Evolutionary conservation across 2,888 invertebrate genomes (phyloP).

Genomic region (Ennomos erosarius): DNA sequence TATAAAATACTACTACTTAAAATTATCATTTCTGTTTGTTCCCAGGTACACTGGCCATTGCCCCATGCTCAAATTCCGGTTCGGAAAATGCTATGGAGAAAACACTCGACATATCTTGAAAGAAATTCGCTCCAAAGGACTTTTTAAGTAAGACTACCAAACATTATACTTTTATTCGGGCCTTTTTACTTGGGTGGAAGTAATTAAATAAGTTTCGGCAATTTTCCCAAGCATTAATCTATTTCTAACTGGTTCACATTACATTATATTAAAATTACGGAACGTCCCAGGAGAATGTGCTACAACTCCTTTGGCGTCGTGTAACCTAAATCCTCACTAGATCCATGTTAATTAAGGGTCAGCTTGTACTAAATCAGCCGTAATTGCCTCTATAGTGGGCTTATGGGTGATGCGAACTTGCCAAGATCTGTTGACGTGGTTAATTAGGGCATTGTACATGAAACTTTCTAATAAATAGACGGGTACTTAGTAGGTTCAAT

Average conservation of each 20-base stretch:
- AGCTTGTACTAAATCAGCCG: constrained; percentile 14
- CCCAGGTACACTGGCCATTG: constrained; percentile 90
- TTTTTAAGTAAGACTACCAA: constrained; percentile 69
- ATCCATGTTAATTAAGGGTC: constrained; percentile 30
- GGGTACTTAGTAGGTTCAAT: no score
- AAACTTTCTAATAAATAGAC: no score
- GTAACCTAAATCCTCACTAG: constrained; percentile 25
- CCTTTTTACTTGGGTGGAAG: no score
- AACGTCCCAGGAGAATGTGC: constrained; percentile 2
- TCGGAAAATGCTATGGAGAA: constrained; percentile 89
- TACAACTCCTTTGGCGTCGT: constrained; percentile 13
- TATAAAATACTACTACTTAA: neutral
- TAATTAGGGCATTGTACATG: no score
- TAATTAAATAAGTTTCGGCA: no score
- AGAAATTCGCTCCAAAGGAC: constrained; percentile 80
- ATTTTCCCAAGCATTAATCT: no score
- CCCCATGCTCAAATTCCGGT: constrained; percentile 89
- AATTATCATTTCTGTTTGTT: constrained; percentile 26
- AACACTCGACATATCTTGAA: constrained; percentile 88
- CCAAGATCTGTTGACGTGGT: neutral
- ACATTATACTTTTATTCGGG: no score
- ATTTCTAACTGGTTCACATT: no score
- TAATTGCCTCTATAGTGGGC: constrained; percentile 17
- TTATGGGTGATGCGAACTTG: constrained; percentile 5
- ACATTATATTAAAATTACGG: neutral